phyloP scores from a whole-genome alignment of 2,888 invertebrate species.

The Scaptomyza tumidula region DNA sequence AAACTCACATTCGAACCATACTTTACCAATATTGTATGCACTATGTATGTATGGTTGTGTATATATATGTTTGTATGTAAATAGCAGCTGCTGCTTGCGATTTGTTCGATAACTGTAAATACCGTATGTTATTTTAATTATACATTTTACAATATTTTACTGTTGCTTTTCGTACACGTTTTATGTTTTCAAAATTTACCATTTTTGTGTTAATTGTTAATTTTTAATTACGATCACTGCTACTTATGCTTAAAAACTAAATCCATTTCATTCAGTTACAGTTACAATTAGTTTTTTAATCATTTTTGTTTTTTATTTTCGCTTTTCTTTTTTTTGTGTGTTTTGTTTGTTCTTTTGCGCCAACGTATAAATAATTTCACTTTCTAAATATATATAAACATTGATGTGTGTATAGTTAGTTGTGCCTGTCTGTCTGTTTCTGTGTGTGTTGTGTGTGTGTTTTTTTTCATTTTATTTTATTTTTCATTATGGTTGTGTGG shows the following conservation, averaged over 20 bases:
- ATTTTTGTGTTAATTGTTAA: constrained; percentile 64
- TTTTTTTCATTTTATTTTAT: constrained; percentile 39
- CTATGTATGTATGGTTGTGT: constrained; percentile 11
- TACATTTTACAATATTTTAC: constrained; percentile 67
- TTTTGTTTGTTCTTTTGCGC: constrained; percentile 68
- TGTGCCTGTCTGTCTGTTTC: constrained; percentile 58
- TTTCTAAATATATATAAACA: constrained; percentile 80
- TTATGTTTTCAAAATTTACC: constrained; percentile 59
- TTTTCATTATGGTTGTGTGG: constrained; percentile 41
- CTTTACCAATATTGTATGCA: constrained; percentile 17
- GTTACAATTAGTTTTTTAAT: constrained; percentile 71
- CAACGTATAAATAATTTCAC: constrained; percentile 77
- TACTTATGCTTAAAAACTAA: constrained; percentile 75
- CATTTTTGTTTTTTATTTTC: constrained; percentile 34
- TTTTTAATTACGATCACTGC: constrained; percentile 81
- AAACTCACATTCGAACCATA: constrained; percentile 22
- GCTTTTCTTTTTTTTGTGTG: constrained; percentile 21
- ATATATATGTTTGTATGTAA: constrained; percentile 13
- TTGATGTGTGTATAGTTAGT: constrained; percentile 63
- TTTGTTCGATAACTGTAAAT: constrained; percentile 44
- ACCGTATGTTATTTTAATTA: constrained; percentile 42
- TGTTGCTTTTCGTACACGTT: constrained; percentile 80
- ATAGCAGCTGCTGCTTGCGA: constrained; percentile 40
- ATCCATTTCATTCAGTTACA: constrained; percentile 74
- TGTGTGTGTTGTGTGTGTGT: constrained; percentile 56